Percentiles rank a stretch among this genome's conserved stretches.
These are phyloP conservation scores for Oncopodura yosiiana DNA, from an alignment of 1,140 invertebrate species.

Conservation along the genomic window DNA sequence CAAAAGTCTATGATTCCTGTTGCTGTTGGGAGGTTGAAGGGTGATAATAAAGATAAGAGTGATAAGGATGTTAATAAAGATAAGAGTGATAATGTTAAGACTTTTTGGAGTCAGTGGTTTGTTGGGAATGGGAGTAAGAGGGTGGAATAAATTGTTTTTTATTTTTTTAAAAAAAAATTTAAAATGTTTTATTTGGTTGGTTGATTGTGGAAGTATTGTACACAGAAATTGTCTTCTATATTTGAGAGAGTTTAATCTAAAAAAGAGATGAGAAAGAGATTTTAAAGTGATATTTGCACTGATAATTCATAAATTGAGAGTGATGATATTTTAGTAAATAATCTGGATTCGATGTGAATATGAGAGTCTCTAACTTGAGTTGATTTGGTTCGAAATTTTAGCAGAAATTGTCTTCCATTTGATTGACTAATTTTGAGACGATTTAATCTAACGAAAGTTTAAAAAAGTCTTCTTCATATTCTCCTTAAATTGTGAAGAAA, in stretches of 20 bases:
- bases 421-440: no score
- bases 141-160: background rate
- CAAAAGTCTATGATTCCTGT: conserved; percentile 28
- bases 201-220: background rate
- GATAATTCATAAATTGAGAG: background rate
- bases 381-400: no score
- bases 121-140: background rate
- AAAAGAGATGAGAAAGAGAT: background rate
- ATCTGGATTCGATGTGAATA: no score
- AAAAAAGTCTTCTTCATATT: no score
- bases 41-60: background rate
- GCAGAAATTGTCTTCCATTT: no score
- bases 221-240: background rate
- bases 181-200: no score
- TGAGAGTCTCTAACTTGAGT: no score
- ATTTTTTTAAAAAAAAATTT: no score
- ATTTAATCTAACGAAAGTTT: no score
- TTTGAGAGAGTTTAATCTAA: background rate
- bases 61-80: background rate
- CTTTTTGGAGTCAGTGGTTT: conserved; percentile 29
- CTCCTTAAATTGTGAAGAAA: no score
- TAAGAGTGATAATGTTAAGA: conserved; percentile 1
- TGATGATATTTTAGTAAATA: no score
- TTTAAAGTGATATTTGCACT: background rate
- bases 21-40: conserved; percentile 23